Conservation (phyloP, 2,113 vertebrate genomes). For the Mirounga angustirostris region DNA sequence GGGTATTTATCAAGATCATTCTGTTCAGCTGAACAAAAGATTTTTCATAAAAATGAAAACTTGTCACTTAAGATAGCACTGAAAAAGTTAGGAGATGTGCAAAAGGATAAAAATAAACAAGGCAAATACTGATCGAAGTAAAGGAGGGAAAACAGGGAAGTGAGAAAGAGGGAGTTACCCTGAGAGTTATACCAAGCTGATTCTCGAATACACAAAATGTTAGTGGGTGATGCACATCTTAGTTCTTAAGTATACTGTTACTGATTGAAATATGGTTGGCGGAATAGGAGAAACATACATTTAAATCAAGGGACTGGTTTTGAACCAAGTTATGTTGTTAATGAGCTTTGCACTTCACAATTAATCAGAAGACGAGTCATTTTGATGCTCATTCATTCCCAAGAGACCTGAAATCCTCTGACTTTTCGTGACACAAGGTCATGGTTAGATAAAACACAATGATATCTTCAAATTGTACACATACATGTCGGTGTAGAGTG, state of each 20-base stretch:
- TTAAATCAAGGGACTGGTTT: not conserved
- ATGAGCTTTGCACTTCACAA: not conserved
- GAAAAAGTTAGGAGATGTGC: not conserved
- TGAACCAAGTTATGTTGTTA: not conserved
- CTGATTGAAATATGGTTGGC: not conserved
- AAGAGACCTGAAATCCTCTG: not conserved
- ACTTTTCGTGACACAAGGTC: not conserved
- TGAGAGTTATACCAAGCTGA: not conserved
- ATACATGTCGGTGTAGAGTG: not conserved
- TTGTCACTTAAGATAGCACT: not conserved
- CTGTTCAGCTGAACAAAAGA: not conserved
- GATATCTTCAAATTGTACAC: not conserved
- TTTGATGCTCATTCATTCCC: not conserved
- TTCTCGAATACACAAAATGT: not conserved
- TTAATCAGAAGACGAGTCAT: not conserved
- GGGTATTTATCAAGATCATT: not conserved
- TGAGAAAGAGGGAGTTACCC: not conserved
- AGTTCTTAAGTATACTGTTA: not conserved
- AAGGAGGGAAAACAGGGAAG: not conserved
- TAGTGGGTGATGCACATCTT: accelerated
- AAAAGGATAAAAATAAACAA: not conserved
- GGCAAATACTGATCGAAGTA: not conserved
- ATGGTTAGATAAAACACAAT: not conserved
- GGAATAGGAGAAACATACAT: not conserved
- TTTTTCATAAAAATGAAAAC: not conserved